Base-by-base conservation (phyloP, 2,888 invertebrate genomes). In the Eumerus sabulonum region DNA sequence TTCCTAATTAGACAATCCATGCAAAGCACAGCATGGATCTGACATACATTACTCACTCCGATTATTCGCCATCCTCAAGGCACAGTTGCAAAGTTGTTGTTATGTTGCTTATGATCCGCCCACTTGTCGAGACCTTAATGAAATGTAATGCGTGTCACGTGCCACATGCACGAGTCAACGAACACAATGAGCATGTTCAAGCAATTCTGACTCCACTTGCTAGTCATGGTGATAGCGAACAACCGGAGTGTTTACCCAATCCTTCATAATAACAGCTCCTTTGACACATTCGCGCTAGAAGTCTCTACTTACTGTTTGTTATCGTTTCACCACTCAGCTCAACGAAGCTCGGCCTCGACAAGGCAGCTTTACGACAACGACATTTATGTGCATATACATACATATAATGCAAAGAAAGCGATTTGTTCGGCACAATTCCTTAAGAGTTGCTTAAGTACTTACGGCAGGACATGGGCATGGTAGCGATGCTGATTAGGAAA, bases 81-180 rank as follows among this genome's bases (percentile, higher is more conserved):
- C 27, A 7, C 3, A 27, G 7, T 27, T 27, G 27, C 27, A 27
- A n/a, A 27, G 27, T 27, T 27, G 27, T 27, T 27, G 27, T 27
- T 27, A 27, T 7, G 27, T 27, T 27, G 27, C 27, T 27, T 27
- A 27, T 27, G 27, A 27, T 27, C 27, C 27, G 7, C 27, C 27
- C 27, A 27, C 27, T 27, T 27, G 27, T 27, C 27, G 7, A 27
- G 27, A 9, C 16, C 48, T 77, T 76, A 77, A 77, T 73, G 77
- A 77, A 77, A 77, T 63, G 77, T 77, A 77, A 77, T 77, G 77
- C 77, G 67, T 77, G 67, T 77, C 77, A 77, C 77, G 77, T 77
- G 63, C 77, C 63, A 42, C 51, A 74, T 74, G 67, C 76, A 77
- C 62, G 62, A 66, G 50, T 17, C 38, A 42, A 11, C 16, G 19